phyloP scores from a whole-genome alignment of 2,113 vertebrate species.

The Zeus faber region DNA sequence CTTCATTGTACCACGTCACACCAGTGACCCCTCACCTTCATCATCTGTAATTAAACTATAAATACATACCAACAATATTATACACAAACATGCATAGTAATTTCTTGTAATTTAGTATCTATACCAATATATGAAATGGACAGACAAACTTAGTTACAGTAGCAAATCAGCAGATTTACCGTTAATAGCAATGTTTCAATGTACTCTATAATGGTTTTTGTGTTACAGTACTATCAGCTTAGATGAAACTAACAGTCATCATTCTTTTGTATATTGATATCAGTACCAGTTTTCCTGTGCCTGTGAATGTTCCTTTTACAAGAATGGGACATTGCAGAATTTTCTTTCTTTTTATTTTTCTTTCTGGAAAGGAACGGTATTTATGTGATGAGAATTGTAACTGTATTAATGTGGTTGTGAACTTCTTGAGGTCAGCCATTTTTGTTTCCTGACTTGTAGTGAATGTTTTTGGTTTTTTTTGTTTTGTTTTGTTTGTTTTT shows the following conservation, averaged over 20 bases:
- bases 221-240: conserved; percentile 77
- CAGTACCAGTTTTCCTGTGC: conserved; percentile 74
- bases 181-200: conserved; percentile 78
- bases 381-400: conserved; percentile 74
- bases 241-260: conserved; percentile 75
- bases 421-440: conserved; percentile 73
- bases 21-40: conserved; percentile 69
- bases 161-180: conserved; percentile 78
- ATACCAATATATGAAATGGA: conserved; percentile 83
- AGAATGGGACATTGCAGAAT: conserved; percentile 55
- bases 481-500: conserved; percentile 31
- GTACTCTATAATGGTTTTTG: conserved; percentile 81
- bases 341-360: conserved; percentile 33
- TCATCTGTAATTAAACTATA: conserved; percentile 77
- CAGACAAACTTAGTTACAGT: conserved; percentile 82
- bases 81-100: conserved; percentile 72
- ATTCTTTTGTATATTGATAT: conserved; percentile 76
- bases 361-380: conserved; percentile 54
- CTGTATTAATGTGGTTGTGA: conserved; percentile 79
- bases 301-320: conserved; percentile 57
- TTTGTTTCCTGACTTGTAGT: conserved; percentile 66
- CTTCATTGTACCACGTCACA: conserved; percentile 68
- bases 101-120: conserved; percentile 79
- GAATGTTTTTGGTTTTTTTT: conserved; percentile 61
- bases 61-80: conserved; percentile 73